Conservation (phyloP, 2,888 invertebrate genomes). For the Seira musarum region DNA sequence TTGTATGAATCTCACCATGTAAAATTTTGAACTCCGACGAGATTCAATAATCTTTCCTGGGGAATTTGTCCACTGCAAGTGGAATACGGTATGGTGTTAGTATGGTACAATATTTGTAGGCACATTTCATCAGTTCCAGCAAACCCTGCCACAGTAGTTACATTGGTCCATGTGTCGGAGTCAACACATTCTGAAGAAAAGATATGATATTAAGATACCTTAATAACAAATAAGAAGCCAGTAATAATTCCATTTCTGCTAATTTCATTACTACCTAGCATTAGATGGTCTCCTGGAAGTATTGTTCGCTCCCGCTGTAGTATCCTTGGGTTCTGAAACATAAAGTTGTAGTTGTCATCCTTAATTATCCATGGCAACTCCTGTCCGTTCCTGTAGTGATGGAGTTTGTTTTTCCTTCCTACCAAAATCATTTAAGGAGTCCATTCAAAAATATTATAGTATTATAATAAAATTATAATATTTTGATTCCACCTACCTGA, state of each 20-base stretch:
- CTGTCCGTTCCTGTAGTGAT: conserved; percentile 28
- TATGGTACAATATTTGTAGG: conserved; percentile 9
- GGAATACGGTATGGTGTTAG: not conserved
- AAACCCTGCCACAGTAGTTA: conserved; percentile 33
- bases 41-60: not conserved
- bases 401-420: conserved; percentile 38
- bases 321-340: conserved; percentile 28
- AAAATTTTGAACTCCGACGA: conserved; percentile 29
- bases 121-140: conserved; percentile 46
- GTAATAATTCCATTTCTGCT: not conserved
- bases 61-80: conserved; percentile 13
- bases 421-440: not conserved
- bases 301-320: conserved; percentile 18
- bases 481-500: conserved; percentile 17
- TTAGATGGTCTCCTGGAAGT: conserved; percentile 46
- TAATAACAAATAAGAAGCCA: not conserved
- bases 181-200: conserved; percentile 32
- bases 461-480: not conserved
- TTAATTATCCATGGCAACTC: conserved; percentile 41
- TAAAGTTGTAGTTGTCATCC: conserved; percentile 41
- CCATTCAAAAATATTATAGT: too few relatives aligned
- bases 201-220: not conserved
- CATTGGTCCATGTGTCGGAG: conserved; percentile 26
- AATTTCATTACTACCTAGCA: conserved; percentile 20
- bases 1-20: conserved; percentile 27